These are phyloP conservation scores for Rostratula benghalensis DNA, from an alignment of 2,113 vertebrate genomes.

Conservation along the genomic window DNA sequence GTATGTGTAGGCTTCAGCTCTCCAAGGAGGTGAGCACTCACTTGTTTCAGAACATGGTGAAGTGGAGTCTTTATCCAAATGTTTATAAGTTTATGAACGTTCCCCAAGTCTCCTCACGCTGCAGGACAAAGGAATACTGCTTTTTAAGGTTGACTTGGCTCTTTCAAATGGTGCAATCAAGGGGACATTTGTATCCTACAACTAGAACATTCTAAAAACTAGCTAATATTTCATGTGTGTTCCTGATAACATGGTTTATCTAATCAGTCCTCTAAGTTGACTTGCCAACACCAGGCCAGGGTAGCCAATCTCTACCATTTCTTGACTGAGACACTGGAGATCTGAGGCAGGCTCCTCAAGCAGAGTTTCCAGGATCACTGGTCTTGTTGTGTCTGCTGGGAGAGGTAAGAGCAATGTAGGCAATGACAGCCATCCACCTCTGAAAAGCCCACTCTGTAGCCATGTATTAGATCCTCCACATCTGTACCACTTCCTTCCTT, in stretches of 20 bases:
- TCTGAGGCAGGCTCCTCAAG: not conserved
- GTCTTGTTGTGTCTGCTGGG: not conserved
- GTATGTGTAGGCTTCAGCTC: fast-evolving
- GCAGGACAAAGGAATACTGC: not conserved
- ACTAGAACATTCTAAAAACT: not conserved
- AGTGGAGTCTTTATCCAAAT: not conserved
- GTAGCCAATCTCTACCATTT: not conserved
- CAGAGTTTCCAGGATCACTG: not conserved
- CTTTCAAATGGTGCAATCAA: not conserved
- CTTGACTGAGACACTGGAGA: not conserved
- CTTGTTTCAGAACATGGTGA: not conserved
- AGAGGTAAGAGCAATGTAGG: not conserved
- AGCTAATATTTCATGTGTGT: not conserved
- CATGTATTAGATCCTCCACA: not conserved
- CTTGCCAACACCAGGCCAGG: not conserved
- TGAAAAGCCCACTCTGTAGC: not conserved
- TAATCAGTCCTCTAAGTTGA: not conserved
- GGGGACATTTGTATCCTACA: not conserved
- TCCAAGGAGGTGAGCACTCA: not conserved
- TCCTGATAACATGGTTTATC: not conserved
- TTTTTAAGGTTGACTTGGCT: not conserved
- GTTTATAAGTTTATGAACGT: not conserved
- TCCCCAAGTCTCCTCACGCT: not conserved
- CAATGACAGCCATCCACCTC: not conserved
- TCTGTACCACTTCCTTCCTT: not conserved